Evolutionary conservation across 1,140 invertebrate species (phyloP), one percentile per base, ranked within the genome.

Genomic region (Cecropterus lyciades): DNA sequence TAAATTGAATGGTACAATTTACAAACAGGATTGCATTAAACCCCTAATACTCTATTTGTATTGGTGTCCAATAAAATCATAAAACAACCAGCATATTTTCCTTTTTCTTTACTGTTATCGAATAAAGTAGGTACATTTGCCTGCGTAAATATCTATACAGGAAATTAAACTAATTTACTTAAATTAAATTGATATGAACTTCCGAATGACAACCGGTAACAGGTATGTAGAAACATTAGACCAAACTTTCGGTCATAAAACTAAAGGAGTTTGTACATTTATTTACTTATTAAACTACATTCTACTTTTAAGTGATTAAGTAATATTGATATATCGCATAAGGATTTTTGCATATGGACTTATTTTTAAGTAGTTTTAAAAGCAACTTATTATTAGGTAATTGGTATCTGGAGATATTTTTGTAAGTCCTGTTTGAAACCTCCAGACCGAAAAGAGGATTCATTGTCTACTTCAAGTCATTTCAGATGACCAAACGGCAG

Each of bases 1-100:
- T 85, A 81, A 84, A 84, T 87, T 85, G 76, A 78, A 72, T 65
- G 40, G 14, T 53, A 53, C 48, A 66, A 59, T 42, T 59, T 59
- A 59, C 42, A 59, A 59, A 59, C 56, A 59, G 42, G 56, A 59
- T 24, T 46, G n/a, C 13, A 59, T 59, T 59, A 30, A 20, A 57
- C 40, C 40, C 52, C 55, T 15, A 13, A 46, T 30, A 48, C 53
- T 11, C 33, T 0, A 42, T 24, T 57, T 24, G 55, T 57, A 45
- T 45, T 46, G 42, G 40, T 20, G 37, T 30, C 20, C 46, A 59
- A 59, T 59, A 46, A 59, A 46, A 59, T 15, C 42, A 59, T 46
- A 59, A 59, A 59, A 46, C 42, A 59, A 59, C 13, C 14, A 30
- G 13, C 9, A 46, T 14, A 30, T 57, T 59, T 48, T 15, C 24